These are phyloP conservation scores for Acronicta alni DNA, from an alignment of 2,888 invertebrate species.

Conservation along the genomic window DNA sequence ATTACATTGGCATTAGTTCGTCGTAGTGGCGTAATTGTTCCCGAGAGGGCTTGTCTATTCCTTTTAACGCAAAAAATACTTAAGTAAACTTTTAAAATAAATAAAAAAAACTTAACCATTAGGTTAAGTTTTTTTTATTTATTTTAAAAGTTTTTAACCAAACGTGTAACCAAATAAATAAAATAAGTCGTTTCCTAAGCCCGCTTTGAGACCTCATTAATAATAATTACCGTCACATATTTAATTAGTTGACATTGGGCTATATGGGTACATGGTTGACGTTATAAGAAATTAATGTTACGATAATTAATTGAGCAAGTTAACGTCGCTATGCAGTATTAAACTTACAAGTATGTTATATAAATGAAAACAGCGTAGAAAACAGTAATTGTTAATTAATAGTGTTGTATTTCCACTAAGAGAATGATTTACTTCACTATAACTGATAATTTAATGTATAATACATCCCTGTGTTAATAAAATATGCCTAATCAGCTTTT, in stretches of 20 bases:
- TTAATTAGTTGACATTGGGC: neutral
- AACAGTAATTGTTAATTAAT: no score
- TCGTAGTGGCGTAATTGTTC: constrained; percentile 21
- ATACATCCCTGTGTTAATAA: no score
- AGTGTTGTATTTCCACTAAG: no score
- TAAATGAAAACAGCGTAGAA: neutral
- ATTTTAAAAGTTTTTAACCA: no score
- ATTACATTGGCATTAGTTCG: constrained; percentile 17
- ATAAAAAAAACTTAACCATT: no score
- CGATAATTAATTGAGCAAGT: neutral
- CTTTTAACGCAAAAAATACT: constrained; percentile 2
- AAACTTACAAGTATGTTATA: no score
- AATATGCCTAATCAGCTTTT: neutral
- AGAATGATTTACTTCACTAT: no score
- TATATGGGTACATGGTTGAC: no score
- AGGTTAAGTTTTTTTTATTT: no score
- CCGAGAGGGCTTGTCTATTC: constrained; percentile 2
- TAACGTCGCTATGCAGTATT: neutral
- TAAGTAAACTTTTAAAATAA: no score
- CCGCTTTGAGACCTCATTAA: neutral
- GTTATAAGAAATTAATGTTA: neutral
- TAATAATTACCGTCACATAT: neutral
- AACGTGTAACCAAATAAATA: no score
- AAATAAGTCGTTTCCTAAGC: neutral
- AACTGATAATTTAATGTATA: no score